A percentile compares a stretch with the other conserved stretches of the same genome.
Evolutionary conservation across 2,888 invertebrate genomes (phyloP).

Genomic region (Falcaria lacertinaria): DNA sequence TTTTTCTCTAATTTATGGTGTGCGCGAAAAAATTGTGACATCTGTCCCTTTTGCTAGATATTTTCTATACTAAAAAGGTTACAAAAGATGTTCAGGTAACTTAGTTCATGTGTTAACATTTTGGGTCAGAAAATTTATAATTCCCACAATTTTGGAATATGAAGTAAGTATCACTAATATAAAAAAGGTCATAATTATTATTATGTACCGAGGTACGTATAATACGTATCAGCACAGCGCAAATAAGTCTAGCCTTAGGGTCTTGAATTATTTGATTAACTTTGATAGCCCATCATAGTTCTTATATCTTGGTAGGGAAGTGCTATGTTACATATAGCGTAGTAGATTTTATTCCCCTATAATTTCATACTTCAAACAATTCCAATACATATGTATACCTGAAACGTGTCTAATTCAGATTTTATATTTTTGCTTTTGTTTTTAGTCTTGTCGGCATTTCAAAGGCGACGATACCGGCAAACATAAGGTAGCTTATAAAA

Average conservation of each 20-base stretch:
- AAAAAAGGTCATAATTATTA: too few relatives aligned
- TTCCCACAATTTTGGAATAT: too few relatives aligned
- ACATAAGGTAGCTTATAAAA: constrained; percentile 55
- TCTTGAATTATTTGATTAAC: too few relatives aligned
- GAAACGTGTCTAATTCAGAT: background rate
- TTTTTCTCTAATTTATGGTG: constrained; percentile 73
- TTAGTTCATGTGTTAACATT: background rate
- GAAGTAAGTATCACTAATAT: too few relatives aligned
- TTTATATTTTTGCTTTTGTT: constrained; percentile 8
- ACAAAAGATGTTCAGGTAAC: constrained; percentile 11
- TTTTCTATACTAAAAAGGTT: constrained; percentile 24
- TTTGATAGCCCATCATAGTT: too few relatives aligned
- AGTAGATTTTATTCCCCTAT: too few relatives aligned
- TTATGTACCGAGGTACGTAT: too few relatives aligned
- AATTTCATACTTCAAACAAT: background rate
- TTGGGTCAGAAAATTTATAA: background rate
- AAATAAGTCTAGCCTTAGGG: too few relatives aligned
- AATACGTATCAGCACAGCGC: too few relatives aligned
- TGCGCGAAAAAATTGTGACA: constrained; percentile 55
- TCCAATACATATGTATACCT: too few relatives aligned
- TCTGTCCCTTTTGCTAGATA: constrained; percentile 50
- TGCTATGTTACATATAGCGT: too few relatives aligned
- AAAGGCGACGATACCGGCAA: constrained; percentile 20
- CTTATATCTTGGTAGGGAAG: too few relatives aligned
- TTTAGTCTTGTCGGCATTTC: constrained; percentile 22